A percentile compares a stretch with the other conserved stretches of the same genome.
Conservation (phyloP, 2,888 invertebrate genomes). For the Leptopilina drosophilae region DNA sequence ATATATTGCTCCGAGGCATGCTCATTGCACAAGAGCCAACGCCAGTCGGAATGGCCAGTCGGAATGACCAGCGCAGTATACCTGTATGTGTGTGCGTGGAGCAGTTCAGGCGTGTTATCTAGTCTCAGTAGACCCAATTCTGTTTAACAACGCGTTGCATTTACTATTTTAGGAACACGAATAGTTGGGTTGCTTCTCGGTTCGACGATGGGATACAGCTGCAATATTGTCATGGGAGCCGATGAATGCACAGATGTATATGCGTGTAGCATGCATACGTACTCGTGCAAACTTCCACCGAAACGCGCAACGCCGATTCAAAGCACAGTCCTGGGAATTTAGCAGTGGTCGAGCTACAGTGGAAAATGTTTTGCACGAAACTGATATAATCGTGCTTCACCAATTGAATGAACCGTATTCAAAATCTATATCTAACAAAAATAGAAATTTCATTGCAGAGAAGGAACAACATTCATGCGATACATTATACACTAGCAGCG, state of each 20-base stretch:
- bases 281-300: slow-evolving; percentile 44
- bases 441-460: neutral
- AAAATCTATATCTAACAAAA: slow-evolving; percentile 1
- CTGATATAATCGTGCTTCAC: slow-evolving; percentile 55
- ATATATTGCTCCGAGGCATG: neutral
- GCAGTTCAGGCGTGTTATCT: slow-evolving; percentile 53
- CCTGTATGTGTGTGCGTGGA: slow-evolving; percentile 12
- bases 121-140: slow-evolving; percentile 61
- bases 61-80: slow-evolving; percentile 32
- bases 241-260: slow-evolving; percentile 46
- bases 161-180: slow-evolving; percentile 65
- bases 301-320: slow-evolving; percentile 48
- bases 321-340: slow-evolving; percentile 63
- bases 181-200: slow-evolving; percentile 55
- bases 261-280: slow-evolving; percentile 40
- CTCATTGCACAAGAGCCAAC: neutral
- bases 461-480: neutral
- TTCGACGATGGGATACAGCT: slow-evolving; percentile 51
- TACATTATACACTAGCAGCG: too few relatives aligned
- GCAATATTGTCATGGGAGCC: slow-evolving; percentile 56
- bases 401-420: slow-evolving; percentile 19
- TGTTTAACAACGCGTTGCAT: slow-evolving; percentile 61
- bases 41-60: neutral
- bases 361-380: slow-evolving; percentile 61
- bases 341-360: slow-evolving; percentile 58